These are phyloP conservation scores for Orthosia cruda DNA, from an alignment of 2,888 invertebrate species.

Conservation along the genomic window DNA sequence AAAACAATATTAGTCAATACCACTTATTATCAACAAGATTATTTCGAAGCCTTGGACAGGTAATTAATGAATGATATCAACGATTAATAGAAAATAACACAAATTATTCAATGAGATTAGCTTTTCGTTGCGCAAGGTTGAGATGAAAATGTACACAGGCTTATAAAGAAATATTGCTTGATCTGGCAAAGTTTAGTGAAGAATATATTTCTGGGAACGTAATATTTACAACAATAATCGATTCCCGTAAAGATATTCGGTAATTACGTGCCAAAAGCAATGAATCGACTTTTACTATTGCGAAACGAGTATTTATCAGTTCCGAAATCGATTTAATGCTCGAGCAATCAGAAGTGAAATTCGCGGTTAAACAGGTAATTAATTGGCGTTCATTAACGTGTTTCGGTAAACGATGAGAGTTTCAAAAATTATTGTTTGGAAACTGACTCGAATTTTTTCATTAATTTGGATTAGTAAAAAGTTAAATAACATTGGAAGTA, in stretches of 20 bases:
- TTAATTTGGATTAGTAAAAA: not conserved
- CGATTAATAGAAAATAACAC: conserved; percentile 61
- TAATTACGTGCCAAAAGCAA: conserved; percentile 63
- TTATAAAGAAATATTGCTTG: not conserved
- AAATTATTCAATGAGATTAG: conserved; percentile 50
- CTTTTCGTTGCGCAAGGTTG: conserved; percentile 29
- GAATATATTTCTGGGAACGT: not conserved
- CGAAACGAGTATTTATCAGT: conserved; percentile 72
- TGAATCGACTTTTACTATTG: conserved; percentile 76
- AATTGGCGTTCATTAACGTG: conserved; percentile 66
- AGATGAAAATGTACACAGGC: not conserved
- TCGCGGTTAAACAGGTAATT: conserved; percentile 71
- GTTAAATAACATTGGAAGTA: not conserved
- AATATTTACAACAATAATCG: conserved; percentile 29
- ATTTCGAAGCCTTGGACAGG: conserved; percentile 69
- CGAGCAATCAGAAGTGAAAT: conserved; percentile 76
- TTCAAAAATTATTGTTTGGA: conserved; percentile 45
- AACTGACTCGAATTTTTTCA: conserved; percentile 17
- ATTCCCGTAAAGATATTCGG: conserved; percentile 22
- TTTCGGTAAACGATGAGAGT: conserved; percentile 54
- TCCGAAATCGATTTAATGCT: conserved; percentile 77
- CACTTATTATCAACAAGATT: conserved; percentile 72
- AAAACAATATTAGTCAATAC: conserved; percentile 72
- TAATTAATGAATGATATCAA: conserved; percentile 69
- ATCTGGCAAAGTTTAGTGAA: not conserved